Percentiles rank a stretch among this genome's conserved stretches.
phyloP scores from a whole-genome alignment of 2,888 invertebrate species.

The Yponomeuta evonymella region DNA sequence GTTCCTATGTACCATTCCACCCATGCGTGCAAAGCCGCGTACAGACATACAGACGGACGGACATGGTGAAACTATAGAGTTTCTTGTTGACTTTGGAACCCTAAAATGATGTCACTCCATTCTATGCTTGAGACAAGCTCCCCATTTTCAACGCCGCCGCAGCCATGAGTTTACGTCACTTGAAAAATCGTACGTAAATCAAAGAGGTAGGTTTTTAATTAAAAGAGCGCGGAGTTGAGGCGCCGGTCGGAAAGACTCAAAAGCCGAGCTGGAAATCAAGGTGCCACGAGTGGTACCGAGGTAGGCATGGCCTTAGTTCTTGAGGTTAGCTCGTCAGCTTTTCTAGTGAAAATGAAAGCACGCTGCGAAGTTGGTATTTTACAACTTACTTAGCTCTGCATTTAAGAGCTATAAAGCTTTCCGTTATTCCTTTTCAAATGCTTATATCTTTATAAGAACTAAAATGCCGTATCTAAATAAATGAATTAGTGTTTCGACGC shows the following conservation, averaged over 20 bases:
- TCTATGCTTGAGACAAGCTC: no score
- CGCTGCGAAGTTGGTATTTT: neutral
- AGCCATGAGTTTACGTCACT: conserved; percentile 1
- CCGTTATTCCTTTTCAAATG: neutral
- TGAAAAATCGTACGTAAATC: conserved; percentile 9
- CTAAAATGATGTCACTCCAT: no score
- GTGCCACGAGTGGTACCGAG: neutral
- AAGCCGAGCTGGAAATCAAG: conserved; percentile 2
- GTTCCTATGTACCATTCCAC: no score
- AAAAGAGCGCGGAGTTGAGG: neutral
- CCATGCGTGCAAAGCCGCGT: no score
- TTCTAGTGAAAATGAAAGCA: neutral
- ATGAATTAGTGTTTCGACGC: no score
- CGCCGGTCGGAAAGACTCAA: neutral
- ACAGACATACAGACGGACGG: no score
- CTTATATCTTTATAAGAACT: no score
- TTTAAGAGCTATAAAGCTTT: neutral
- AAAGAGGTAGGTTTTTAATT: conserved; percentile 13
- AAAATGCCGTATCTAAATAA: no score
- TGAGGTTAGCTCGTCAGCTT: neutral
- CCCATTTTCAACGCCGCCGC: neutral
- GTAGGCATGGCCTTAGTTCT: neutral
- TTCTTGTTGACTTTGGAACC: no score
- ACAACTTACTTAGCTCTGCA: neutral
- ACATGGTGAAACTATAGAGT: no score